Evolutionary conservation across 1,140 invertebrate species (phyloP), one percentile per base, ranked within the genome.

Genomic region (Plectrocnemia conspersa): DNA sequence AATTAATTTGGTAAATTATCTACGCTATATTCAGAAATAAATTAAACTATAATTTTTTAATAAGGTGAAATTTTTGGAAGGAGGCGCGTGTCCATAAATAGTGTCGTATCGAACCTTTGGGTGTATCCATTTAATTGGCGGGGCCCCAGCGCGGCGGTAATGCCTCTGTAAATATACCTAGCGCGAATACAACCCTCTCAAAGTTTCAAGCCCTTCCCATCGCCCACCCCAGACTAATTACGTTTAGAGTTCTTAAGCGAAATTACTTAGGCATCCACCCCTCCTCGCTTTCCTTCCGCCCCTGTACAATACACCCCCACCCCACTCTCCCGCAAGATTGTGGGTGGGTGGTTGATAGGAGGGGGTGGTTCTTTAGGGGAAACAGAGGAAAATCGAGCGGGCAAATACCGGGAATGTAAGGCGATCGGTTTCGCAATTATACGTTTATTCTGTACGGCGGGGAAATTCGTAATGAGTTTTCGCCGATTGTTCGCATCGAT

Each of bases 231-330:
- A 75, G 71, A 76, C 74, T 76, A 76, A 76, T 76, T 76, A 76
- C 74, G 74, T 76, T 76, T 76, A 76, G 74, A 76, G 74, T 76
- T 76, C 74, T 76, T 76, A 76, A 76, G 74, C 73, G 71, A 76
- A 76, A 76, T 76, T 76, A 76, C 74, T 76, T 74, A 76, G 74
- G 69, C 71, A 71, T 38, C 70, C 73, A 69, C 68, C 59, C 41
- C 41, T 22, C 70, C 68, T 67, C 72, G 68, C 66, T 65, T 64
- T 63, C 63, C 63, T 56, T 56, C 64, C 44, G 4, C 56, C 52
- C n/a, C 32, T 2, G 62, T 61, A 50, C 24, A 64, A 58, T 65
- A 65, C 70, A 64, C 64, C 68, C 66, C 68, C 66, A 5, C 10
- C 40, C 7, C 35, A 6, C 35, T 38, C n/a, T n/a, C n/a, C 18